Percentiles rank a stretch among this genome's conserved stretches.
Evolutionary conservation across 2,113 vertebrate species (phyloP).

Genomic region (Leucopternis melanops): DNA sequence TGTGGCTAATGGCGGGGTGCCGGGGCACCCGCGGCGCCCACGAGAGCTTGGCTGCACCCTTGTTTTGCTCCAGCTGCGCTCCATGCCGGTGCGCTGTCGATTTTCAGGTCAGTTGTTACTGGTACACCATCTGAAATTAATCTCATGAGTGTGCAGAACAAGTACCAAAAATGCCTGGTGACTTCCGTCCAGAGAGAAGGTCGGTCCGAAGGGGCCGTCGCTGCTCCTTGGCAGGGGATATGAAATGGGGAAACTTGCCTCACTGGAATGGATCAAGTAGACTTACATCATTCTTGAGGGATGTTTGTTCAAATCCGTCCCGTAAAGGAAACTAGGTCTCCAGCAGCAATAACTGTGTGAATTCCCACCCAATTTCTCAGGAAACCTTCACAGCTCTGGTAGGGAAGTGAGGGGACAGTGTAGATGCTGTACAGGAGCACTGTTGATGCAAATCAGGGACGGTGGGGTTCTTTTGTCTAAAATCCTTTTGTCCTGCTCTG

Average conservation of each 20-base stretch:
- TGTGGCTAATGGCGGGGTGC: background rate
- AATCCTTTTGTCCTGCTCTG: background rate
- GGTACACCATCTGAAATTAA: rapidly evolving
- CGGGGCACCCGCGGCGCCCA: rapidly evolving
- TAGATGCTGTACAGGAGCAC: rapidly evolving
- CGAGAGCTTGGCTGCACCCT: background rate
- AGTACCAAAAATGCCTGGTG: rapidly evolving
- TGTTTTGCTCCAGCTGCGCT: rapidly evolving
- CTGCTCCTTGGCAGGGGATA: background rate
- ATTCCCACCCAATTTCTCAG: background rate
- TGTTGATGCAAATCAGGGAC: rapidly evolving
- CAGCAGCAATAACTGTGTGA: background rate
- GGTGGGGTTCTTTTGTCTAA: background rate
- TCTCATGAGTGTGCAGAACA: rapidly evolving
- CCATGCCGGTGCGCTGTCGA: rapidly evolving
- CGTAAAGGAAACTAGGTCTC: background rate
- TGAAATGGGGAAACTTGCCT: too few relatives aligned
- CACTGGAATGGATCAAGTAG: background rate
- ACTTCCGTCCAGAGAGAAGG: rapidly evolving
- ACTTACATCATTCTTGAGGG: background rate
- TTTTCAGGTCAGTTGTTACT: background rate
- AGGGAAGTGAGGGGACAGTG: background rate
- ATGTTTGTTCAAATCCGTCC: background rate
- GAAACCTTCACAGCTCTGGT: background rate
- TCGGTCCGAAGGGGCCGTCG: rapidly evolving